Evolutionary conservation across 2,797 vertebrate species (phyloP).

Genomic region (Myotis planiceps): DNA sequence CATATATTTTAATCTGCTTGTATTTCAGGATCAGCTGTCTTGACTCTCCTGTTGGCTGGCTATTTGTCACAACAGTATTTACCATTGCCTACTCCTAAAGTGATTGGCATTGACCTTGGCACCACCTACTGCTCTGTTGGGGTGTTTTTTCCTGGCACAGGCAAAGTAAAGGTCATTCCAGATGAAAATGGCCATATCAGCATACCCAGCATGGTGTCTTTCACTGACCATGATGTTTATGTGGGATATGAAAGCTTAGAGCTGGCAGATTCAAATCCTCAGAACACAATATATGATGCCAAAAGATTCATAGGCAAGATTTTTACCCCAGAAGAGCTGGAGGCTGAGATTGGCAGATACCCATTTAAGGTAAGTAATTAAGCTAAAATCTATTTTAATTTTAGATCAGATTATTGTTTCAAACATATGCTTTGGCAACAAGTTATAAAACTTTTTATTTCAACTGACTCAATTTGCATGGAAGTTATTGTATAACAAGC

Average conservation of each 20-base stretch:
- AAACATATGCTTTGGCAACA: neutral
- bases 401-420: neutral
- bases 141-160: slow-evolving; percentile 95
- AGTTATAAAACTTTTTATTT: neutral
- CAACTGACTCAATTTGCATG: neutral
- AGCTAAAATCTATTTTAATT: neutral
- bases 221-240: slow-evolving; percentile 88
- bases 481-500: neutral
- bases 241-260: slow-evolving; percentile 94
- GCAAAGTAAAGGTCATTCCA: slow-evolving; percentile 93
- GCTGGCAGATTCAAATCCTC: slow-evolving; percentile 92
- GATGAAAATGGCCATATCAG: slow-evolving; percentile 93
- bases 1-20: neutral
- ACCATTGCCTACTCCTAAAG: slow-evolving; percentile 94
- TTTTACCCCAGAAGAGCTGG: slow-evolving; percentile 90
- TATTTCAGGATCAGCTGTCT: slow-evolving; percentile 93
- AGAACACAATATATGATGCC: slow-evolving; percentile 96
- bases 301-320: slow-evolving; percentile 98
- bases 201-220: slow-evolving; percentile 96
- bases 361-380: slow-evolving; percentile 93
- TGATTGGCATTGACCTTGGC: slow-evolving; percentile 96
- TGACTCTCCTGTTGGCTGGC: slow-evolving; percentile 95
- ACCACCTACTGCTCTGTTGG: slow-evolving; percentile 98
- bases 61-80: slow-evolving; percentile 98
- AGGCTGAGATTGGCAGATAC: slow-evolving; percentile 93